Percentiles rank a stretch among this genome's conserved stretches.
Evolutionary conservation across 2,113 vertebrate genomes (phyloP).

Genomic region (Phasianus colchicus): DNA sequence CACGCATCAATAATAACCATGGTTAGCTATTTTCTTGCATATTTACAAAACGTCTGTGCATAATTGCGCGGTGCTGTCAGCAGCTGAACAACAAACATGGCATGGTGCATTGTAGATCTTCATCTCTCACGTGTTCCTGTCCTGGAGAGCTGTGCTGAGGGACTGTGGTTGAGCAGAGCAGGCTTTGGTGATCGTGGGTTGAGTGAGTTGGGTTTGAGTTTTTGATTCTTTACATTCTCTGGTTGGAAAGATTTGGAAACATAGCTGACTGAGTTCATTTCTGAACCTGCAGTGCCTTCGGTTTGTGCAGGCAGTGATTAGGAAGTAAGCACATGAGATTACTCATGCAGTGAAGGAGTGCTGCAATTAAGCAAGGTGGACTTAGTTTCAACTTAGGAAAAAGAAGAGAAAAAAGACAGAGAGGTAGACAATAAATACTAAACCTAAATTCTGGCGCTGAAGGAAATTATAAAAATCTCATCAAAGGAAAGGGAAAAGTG

Average conservation of each 20-base stretch:
- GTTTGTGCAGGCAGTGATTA: conserved; percentile 36
- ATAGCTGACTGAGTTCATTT: conserved; percentile 15
- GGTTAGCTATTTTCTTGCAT: conserved; percentile 56
- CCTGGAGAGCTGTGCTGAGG: neutral
- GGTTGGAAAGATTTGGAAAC: neutral
- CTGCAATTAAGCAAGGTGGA: conserved; percentile 30
- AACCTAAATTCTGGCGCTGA: neutral
- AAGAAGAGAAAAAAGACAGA: neutral
- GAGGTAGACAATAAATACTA: neutral
- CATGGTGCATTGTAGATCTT: neutral
- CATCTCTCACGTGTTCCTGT: neutral
- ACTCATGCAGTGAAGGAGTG: conserved; percentile 13
- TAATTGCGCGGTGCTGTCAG: conserved; percentile 26
- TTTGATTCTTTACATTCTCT: neutral
- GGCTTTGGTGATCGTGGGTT: neutral
- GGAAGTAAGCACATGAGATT: neutral
- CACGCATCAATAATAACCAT: conserved; percentile 52
- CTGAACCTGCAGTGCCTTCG: neutral
- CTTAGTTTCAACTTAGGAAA: neutral
- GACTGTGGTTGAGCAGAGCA: neutral
- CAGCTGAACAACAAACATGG: neutral
- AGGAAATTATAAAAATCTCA: neutral
- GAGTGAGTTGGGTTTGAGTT: neutral
- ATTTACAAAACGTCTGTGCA: conserved; percentile 32
- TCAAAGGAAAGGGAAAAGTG: neutral